Evolutionary conservation across 2,113 vertebrate genomes (phyloP), one percentile per base, ranked within the genome.

Genomic region (Platanista minor): DNA sequence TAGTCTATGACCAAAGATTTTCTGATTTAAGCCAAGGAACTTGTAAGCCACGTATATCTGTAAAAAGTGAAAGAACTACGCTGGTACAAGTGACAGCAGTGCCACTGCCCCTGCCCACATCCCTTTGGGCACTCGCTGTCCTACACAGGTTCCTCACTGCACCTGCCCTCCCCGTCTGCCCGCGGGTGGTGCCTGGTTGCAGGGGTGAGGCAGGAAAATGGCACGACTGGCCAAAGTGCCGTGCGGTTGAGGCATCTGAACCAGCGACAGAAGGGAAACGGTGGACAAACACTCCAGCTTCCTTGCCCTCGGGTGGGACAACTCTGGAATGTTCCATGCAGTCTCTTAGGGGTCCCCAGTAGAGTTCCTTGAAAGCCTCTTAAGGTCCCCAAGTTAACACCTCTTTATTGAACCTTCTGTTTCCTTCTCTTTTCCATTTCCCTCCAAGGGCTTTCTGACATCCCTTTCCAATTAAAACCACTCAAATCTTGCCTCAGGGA

Each of bases 181-280:
- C 1, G 0, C 27, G n/a, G 36, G 0, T 0, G 31, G 23, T 4
- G 49, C 39, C 29, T 46, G 36, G 64, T 31, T 8, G 20, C n/a
- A n/a, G 64, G 52, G 2, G 13, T 12, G 62, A 3, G 61, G 59
- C 87, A 66, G 59, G n/a, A 14, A 23, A 52, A 23, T 2, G 17
- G 43, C 59, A 15, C 64, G 64, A 31, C 6, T 6, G 23, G 23
- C 29, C 64, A 3, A n/a, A 9, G 13, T 3, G 49, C 89, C 49
- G 6, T 0, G 4, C 29, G 3, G 21, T 2, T 57, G 33, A 52
- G 0, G 31, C 81, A 5, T 10, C 57, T 6, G 39, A 31, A 3
- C 59, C 81, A 54, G 9, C 1, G 74, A 18, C 12, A 33, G 74
- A 33, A 0, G 75, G 49, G n/a, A 33, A 67, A 17, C 12, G 74